These are phyloP conservation scores for Panagrolaimus sp. DNA, from an alignment of 1,140 invertebrate species.

Conservation along the genomic window DNA sequence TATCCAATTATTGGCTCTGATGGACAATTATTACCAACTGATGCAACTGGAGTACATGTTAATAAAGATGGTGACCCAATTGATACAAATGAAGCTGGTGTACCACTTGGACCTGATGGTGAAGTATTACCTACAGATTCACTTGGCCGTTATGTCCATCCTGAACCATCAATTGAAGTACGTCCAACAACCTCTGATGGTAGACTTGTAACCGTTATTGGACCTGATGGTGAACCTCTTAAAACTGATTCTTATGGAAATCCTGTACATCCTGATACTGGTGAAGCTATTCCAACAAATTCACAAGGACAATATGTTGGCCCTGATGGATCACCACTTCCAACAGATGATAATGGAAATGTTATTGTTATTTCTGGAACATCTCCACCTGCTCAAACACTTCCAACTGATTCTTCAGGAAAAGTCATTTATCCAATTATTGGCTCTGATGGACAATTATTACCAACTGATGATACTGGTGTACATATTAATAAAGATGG, in stretches of 20 bases:
- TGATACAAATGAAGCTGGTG: not conserved
- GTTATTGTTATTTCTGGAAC: constrained; percentile 6
- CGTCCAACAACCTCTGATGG: not conserved
- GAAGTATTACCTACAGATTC: not conserved
- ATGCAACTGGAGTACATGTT: not conserved
- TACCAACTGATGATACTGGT: constrained; percentile 36
- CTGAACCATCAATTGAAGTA: not conserved
- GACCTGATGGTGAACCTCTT: constrained; percentile 15
- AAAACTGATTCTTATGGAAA: not conserved
- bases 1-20: constrained; percentile 29
- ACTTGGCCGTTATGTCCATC: not conserved
- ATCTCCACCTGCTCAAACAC: not conserved
- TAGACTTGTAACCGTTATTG: not conserved
- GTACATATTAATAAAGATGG: constrained; percentile 30
- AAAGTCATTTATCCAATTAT: constrained; percentile 31
- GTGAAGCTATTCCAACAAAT: constrained; percentile 3
- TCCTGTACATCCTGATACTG: constrained; percentile 17
- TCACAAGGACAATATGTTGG: not conserved
- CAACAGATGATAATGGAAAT: constrained; percentile 11
- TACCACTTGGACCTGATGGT: constrained; percentile 1
- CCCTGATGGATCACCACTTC: constrained; percentile 24
- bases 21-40: constrained; percentile 7
- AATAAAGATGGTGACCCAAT: not conserved
- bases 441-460: constrained; percentile 33
- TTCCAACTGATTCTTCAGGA: constrained; percentile 30